Base-by-base conservation (phyloP, 2,888 invertebrate species). In the Automeris io region DNA sequence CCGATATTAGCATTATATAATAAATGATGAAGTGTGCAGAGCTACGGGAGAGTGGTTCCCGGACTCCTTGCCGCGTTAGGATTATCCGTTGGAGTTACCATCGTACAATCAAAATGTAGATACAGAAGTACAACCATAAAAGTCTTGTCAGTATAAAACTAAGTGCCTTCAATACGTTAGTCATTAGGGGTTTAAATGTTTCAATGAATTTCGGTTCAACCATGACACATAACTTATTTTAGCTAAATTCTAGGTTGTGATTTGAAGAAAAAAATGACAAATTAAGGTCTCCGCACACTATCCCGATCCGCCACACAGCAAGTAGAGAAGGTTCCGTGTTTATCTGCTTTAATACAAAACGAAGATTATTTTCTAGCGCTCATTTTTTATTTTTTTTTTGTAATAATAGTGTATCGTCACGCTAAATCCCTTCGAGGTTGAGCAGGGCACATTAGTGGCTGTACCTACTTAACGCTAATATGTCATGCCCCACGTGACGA, bases 151-250 rank as follows among this genome's bases (percentile, higher is more conserved):
- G 60, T 79, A 67, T 70, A 71, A 66, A 79, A 75, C 74, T 80
- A 83, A 85, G 86, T 86, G 86, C 85, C 86, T 85, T 86, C 60
- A 53, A 75, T 79, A 74, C 65, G 58, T 80, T 86, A 86, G 86
- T 86, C 86, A 85, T 82, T 86, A 86, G 85, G 63, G 55, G 70
- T 78, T 79, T 75, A 76, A 76, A 73, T 67, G 55, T 71, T 64
- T 61, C 70, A 61, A 61, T 57, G 51, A 54, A 43, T 49, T 60
- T 64, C 46, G 49, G 60, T 65, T 62, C 49, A 50, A 61, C 56
- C 54, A 55, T 48, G 47, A 51, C 48, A 53, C 46, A 47, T 49
- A 49, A 55, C 53, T 61, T 61, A 53, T 67, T 62, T 56, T 61
- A 62, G 57, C 63, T 56, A 67, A 66, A 66, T 62, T 67, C 67